Percentiles rank a stretch among this genome's conserved stretches.
Evolutionary conservation across 2,113 vertebrate species (phyloP).

Genomic region (Gyps fulvus): DNA sequence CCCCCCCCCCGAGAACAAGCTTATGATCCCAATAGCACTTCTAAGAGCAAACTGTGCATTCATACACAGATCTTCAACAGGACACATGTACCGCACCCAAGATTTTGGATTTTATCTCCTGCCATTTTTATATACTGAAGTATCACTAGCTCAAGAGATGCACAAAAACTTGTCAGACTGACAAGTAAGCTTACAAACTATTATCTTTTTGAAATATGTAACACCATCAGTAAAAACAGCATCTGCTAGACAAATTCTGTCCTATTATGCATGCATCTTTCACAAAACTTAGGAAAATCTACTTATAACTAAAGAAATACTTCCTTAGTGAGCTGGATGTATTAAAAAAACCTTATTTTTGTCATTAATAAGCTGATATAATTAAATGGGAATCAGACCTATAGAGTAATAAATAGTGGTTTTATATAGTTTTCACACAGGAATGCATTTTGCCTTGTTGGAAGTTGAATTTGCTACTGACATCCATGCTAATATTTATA

Average conservation of each 20-base stretch:
- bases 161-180: not conserved
- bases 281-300: not conserved
- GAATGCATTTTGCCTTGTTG: not conserved
- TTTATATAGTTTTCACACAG: not conserved
- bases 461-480: not conserved
- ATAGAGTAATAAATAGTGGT: not conserved
- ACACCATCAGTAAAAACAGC: not conserved
- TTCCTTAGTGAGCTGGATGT: not conserved
- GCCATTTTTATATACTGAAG: not conserved
- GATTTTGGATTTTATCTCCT: not conserved
- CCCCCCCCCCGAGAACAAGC: not conserved
- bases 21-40: not conserved
- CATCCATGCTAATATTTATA: not conserved
- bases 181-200: not conserved
- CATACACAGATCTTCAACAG: not conserved
- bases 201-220: not conserved
- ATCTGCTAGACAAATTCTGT: not conserved
- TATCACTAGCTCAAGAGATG: not conserved
- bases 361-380: not conserved
- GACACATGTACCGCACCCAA: accelerated
- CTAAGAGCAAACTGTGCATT: not conserved
- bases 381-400: not conserved
- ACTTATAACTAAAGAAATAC: not conserved
- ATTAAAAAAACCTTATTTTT: not conserved
- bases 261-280: not conserved